Evolutionary conservation across 2,888 invertebrate genomes (phyloP).

Genomic region (Phyto melanocephala): DNA sequence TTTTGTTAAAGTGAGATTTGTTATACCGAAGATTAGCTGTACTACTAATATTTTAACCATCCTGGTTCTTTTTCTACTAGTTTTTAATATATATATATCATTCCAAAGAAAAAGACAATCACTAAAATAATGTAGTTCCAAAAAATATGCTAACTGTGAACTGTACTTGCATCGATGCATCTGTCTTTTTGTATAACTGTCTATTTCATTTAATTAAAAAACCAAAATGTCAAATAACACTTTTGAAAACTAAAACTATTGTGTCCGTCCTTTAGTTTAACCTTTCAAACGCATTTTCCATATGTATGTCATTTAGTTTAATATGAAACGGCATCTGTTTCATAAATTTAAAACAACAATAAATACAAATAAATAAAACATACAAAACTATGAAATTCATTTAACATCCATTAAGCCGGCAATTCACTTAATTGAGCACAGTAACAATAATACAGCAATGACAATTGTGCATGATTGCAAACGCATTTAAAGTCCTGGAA

Average conservation of each 20-base stretch:
- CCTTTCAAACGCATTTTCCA: not conserved
- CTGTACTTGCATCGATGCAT: not conserved
- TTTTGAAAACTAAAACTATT: not conserved
- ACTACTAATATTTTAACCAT: too few relatives aligned
- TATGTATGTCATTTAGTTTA: conserved; percentile 68
- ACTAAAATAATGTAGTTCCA: too few relatives aligned
- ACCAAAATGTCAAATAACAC: not conserved
- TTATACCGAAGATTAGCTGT: too few relatives aligned
- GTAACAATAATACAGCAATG: conserved; percentile 42
- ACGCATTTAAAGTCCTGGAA: conserved; percentile 9
- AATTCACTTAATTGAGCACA: conserved; percentile 74
- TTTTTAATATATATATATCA: too few relatives aligned
- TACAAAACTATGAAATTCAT: conserved; percentile 65
- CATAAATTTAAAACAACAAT: conserved; percentile 63
- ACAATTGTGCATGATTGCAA: conserved; percentile 25
- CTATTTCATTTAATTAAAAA: not conserved
- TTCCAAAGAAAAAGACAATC: too few relatives aligned
- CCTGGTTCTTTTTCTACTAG: too few relatives aligned
- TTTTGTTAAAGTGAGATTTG: too few relatives aligned
- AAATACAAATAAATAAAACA: not conserved
- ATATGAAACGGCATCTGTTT: conserved; percentile 76
- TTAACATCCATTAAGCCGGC: conserved; percentile 76
- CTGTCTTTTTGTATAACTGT: not conserved
- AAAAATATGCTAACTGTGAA: too few relatives aligned
- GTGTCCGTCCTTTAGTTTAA: not conserved